Base-by-base conservation (phyloP, 2,888 invertebrate species). In the Bibio marci region DNA sequence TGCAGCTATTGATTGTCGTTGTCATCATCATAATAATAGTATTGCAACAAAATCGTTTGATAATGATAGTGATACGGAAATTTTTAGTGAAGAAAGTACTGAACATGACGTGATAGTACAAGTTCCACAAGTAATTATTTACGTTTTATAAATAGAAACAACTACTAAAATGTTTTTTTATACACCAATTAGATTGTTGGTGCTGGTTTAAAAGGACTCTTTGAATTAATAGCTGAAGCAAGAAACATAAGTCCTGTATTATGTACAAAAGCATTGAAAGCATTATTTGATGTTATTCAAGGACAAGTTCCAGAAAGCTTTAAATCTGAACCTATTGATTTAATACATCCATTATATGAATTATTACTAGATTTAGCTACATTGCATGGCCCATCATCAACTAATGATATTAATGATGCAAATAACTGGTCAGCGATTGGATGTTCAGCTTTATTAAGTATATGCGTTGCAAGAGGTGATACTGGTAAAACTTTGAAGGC, bases 391-490 rank as follows among this genome's bases (percentile, higher is more conserved):
- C 46, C 54, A 8, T 67, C 65, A 47, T 69, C 71, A 3, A 66
- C 70, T 49, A 36, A 41, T 25, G 27, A 45, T 12, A 48, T 47
- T 25, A 43, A 43, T 26, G 68, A 71, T 49, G 76, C 80, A 13
- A 73, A 70, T 44, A 73, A 72, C 48, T 70, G 94, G 50, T 86
- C 88, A 15, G 79, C 88, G 4, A 72, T 90, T 42, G 88, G 92
- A 37, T 88, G 90, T 56, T 82, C 95, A 2, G 92, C 92, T 49
- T 69, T 98, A 8, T 69, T 95, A 38, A 87, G 91, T 39, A 66
- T 97, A 43, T 87, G 90, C 12, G 85, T 95, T 35, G 92, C 94
- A 2, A 70, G 86, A 40, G 97, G 95, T 4, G 87, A 92, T 57
- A 87, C 92, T 10, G 90, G 90, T 43, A 80, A 88, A 53, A 76